Conservation (phyloP, 2,888 invertebrate species). For the Laothoe populi region DNA sequence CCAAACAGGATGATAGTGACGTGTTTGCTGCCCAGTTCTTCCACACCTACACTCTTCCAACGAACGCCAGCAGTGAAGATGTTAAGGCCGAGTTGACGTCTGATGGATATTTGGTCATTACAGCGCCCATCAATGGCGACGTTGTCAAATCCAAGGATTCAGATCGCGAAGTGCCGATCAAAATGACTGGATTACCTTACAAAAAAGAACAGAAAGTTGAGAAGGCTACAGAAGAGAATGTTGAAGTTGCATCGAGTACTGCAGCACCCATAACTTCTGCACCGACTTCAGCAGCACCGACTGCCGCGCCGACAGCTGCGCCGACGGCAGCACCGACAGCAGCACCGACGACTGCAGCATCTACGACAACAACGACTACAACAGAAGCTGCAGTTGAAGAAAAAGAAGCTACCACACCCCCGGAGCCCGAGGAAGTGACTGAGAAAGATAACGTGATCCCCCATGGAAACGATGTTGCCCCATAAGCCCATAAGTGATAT, state of each 20-base stretch:
- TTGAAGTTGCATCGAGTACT: conserved; percentile 11
- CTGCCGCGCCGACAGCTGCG: conserved; percentile 24
- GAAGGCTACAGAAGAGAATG: conserved; percentile 29
- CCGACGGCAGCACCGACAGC: conserved; percentile 12
- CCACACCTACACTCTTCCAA: conserved; percentile 75
- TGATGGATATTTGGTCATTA: conserved; percentile 66
- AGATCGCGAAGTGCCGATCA: conserved; percentile 68
- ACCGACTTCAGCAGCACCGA: conserved; percentile 24
- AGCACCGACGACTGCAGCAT: conserved; percentile 32
- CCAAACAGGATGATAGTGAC: conserved; percentile 68
- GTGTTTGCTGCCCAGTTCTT: conserved; percentile 77
- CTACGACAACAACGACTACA: conserved; percentile 27
- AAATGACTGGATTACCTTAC: conserved; percentile 59
- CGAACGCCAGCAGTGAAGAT: conserved; percentile 64
- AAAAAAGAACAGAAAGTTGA: conserved; percentile 43
- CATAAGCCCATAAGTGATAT: conserved; percentile 77
- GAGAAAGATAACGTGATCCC: conserved; percentile 71
- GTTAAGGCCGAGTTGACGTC: conserved; percentile 63
- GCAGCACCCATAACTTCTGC: conserved; percentile 12
- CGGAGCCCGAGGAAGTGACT: conserved; percentile 60
- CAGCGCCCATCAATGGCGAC: conserved; percentile 58
- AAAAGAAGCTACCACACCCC: conserved; percentile 64
- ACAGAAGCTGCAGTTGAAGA: conserved; percentile 48
- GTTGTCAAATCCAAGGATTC: conserved; percentile 46
- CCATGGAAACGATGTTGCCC: conserved; percentile 66